These are phyloP conservation scores for Drosophila atripex DNA, from an alignment of 2,888 invertebrate genomes.

Conservation along the genomic window DNA sequence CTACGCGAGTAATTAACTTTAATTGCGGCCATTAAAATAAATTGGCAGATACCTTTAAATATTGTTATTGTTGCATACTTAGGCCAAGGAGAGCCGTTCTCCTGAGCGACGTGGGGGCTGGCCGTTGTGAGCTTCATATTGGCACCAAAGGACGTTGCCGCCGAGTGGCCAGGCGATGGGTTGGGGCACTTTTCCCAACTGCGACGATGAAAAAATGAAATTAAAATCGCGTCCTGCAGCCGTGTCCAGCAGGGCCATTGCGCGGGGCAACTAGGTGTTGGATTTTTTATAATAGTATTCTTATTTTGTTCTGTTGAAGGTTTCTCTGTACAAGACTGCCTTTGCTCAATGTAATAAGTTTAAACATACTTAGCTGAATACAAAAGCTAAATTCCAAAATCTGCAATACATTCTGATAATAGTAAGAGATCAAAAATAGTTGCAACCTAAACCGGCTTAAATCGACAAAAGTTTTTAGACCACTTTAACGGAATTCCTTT, in stretches of 20 bases:
- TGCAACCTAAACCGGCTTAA: neutral
- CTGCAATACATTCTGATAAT: neutral
- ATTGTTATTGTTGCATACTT: conserved; percentile 81
- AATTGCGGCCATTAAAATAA: conserved; percentile 83
- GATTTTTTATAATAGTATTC: neutral
- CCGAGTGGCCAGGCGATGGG: conserved; percentile 1
- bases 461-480: neutral
- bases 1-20: conserved; percentile 83
- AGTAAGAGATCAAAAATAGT: neutral
- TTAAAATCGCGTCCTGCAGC: conserved; percentile 33
- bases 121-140: conserved; percentile 31
- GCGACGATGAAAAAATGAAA: conserved; percentile 35
- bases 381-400: neutral
- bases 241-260: conserved; percentile 32
- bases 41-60: conserved; percentile 83
- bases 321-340: neutral
- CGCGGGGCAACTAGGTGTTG: neutral
- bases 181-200: conserved; percentile 8
- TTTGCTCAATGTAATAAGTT: neutral
- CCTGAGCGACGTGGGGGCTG: conserved; percentile 3
- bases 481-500: neutral
- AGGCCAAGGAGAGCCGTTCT: conserved; percentile 52
- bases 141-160: conserved; percentile 15
- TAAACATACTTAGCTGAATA: neutral
- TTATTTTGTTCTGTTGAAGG: neutral